These are phyloP conservation scores for Cydia strobilella DNA, from an alignment of 1,140 invertebrate species.

Conservation along the genomic window DNA sequence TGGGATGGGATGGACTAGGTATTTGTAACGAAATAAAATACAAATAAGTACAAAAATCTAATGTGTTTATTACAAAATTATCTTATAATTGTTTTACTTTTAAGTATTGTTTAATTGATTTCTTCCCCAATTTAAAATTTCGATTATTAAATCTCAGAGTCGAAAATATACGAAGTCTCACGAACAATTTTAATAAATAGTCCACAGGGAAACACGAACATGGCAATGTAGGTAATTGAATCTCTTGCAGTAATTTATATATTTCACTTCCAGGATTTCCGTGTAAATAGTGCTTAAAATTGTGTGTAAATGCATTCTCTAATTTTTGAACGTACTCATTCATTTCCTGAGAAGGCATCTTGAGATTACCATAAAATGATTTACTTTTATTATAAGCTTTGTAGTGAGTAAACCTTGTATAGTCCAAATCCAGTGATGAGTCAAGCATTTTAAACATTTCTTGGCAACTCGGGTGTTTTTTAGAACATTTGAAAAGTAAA, in stretches of 20 bases:
- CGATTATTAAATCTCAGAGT: constrained; percentile 34
- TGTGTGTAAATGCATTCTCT: constrained; percentile 18
- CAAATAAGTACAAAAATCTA: no score
- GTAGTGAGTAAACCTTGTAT: constrained; percentile 20
- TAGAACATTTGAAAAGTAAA: constrained; percentile 31
- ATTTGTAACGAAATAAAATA: no score
- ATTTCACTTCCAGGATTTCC: neutral
- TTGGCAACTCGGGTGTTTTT: constrained; percentile 20
- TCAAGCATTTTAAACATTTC: neutral
- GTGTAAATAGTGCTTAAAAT: neutral
- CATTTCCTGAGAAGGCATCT: constrained; percentile 20
- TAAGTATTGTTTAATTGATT: neutral
- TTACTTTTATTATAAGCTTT: constrained; percentile 11
- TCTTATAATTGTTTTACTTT: neutral
- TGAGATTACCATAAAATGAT: neutral
- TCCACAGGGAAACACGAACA: constrained; percentile 36
- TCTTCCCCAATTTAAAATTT: neutral
- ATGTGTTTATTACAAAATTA: no score
- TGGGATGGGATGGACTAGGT: no score
- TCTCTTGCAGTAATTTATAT: constrained; percentile 13
- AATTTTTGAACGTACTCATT: constrained; percentile 18
- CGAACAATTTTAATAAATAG: constrained; percentile 35
- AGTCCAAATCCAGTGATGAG: neutral
- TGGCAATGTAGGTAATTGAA: constrained; percentile 5
- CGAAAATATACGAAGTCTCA: constrained; percentile 33